Percentiles rank a stretch among this genome's conserved stretches.
These are phyloP conservation scores for Gymnothorax reevesii DNA, from an alignment of 2,797 vertebrate genomes.

Conservation along the genomic window DNA sequence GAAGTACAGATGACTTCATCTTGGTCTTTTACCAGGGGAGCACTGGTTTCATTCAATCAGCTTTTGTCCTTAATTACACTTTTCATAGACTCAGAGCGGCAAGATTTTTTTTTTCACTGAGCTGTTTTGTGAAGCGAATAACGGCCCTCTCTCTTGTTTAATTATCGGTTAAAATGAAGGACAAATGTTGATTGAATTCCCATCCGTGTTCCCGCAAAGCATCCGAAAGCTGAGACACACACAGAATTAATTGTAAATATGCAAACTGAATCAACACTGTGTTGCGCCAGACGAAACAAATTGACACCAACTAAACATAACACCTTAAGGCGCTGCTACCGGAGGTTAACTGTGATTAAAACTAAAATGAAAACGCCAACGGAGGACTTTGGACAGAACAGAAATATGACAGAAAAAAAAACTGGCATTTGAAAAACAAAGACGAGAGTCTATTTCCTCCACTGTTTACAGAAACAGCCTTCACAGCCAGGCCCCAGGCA, in stretches of 20 bases:
- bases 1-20: background rate
- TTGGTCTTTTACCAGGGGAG: background rate
- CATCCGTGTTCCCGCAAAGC: background rate
- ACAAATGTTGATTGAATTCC: background rate
- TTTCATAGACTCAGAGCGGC: background rate
- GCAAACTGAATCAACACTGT: slow-evolving; percentile 40
- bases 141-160: background rate
- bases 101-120: background rate
- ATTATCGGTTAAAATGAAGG: background rate
- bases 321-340: slow-evolving; percentile 52
- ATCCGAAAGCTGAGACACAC: slow-evolving; percentile 9
- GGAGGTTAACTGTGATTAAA: slow-evolving; percentile 63
- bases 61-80: background rate
- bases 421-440: background rate
- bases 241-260: slow-evolving; percentile 20
- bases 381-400: background rate
- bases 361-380: slow-evolving; percentile 43
- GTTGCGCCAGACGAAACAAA: slow-evolving; percentile 25
- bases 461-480: slow-evolving; percentile 52
- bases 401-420: background rate
- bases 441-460: slow-evolving; percentile 48
- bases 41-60: background rate
- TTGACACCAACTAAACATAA: slow-evolving; percentile 18
- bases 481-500: slow-evolving; percentile 25
- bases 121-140: background rate